Percentiles rank a stretch among this genome's conserved stretches.
phyloP scores from a whole-genome alignment of 2,888 invertebrate genomes.

The Holacanthella duospinosa region DNA sequence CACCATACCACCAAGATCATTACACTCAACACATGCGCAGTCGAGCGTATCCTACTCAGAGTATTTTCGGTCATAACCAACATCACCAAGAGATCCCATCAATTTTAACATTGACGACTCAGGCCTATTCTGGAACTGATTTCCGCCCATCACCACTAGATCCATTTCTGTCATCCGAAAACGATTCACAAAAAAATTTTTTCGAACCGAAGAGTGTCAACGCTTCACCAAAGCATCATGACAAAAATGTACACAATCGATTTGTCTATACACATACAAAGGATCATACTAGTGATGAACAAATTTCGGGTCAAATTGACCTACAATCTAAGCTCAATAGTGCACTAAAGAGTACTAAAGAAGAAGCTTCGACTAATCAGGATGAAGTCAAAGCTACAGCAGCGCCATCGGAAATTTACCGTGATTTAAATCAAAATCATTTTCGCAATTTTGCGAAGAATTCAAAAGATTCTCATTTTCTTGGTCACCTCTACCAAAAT shows the following conservation, averaged over 20 bases:
- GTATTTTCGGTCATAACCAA: constrained; percentile 2
- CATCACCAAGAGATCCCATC: not conserved
- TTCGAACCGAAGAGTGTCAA: not conserved
- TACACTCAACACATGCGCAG: not conserved
- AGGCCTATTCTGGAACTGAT: not conserved
- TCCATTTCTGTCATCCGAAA: not conserved
- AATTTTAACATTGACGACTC: not conserved
- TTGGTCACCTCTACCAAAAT: not conserved
- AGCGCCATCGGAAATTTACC: not conserved
- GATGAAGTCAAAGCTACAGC: not conserved
- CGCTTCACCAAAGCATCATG: not conserved
- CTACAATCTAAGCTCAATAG: not conserved
- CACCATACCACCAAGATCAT: not conserved
- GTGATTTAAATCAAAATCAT: not conserved
- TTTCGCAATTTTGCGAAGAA: too few relatives aligned
- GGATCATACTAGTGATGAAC: not conserved
- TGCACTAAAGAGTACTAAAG: not conserved
- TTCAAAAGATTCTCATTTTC: not conserved
- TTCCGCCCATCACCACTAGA: not conserved
- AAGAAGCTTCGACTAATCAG: not conserved
- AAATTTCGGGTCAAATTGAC: too few relatives aligned
- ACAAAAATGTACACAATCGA: not conserved
- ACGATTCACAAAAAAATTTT: not conserved
- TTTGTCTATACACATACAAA: not conserved
- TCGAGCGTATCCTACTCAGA: not conserved